A percentile compares a stretch with the other conserved stretches of the same genome.
Evolutionary conservation across 2,797 vertebrate genomes (phyloP).

Genomic region (Hydrocynus forskahlii): DNA sequence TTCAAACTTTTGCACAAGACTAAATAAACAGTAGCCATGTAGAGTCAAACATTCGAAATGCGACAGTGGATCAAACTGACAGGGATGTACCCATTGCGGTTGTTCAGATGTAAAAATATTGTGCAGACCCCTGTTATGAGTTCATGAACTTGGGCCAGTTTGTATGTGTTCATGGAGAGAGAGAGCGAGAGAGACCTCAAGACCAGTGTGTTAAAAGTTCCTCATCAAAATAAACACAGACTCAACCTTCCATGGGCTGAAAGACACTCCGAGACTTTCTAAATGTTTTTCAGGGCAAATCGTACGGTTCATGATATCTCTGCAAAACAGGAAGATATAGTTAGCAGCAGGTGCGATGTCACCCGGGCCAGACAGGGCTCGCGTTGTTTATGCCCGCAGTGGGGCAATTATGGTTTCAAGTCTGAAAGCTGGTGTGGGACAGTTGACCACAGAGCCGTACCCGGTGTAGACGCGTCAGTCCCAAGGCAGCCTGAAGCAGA

Average conservation of each 20-base stretch:
- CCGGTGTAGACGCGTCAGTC: constrained; percentile 52
- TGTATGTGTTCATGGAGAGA: constrained; percentile 18
- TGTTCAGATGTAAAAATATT: neutral
- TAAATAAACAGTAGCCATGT: no score
- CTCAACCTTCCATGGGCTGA: constrained; percentile 26
- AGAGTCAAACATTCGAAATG: neutral
- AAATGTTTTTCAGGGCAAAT: constrained; percentile 48
- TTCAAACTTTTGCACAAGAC: no score
- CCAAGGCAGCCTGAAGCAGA: constrained; percentile 65
- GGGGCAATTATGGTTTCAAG: constrained; percentile 79
- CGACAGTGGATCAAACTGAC: no score
- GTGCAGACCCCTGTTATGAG: neutral
- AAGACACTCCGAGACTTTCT: constrained; percentile 27
- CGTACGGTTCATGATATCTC: constrained; percentile 50
- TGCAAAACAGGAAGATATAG: constrained; percentile 55
- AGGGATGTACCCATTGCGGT: no score
- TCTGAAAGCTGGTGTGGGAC: constrained; percentile 72
- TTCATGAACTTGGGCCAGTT: constrained; percentile 23
- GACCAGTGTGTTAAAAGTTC: constrained; percentile 21
- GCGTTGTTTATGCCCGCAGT: constrained; percentile 78
- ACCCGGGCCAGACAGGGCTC: constrained; percentile 74
- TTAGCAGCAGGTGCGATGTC: constrained; percentile 54
- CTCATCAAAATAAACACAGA: constrained; percentile 47
- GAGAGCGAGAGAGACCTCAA: neutral
- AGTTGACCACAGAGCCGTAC: constrained; percentile 70